Evolutionary conservation across 30 jellyfish, hydroid and myxozoan species (phyloP).

Genomic region (Pseudorhiza aurosa): DNA sequence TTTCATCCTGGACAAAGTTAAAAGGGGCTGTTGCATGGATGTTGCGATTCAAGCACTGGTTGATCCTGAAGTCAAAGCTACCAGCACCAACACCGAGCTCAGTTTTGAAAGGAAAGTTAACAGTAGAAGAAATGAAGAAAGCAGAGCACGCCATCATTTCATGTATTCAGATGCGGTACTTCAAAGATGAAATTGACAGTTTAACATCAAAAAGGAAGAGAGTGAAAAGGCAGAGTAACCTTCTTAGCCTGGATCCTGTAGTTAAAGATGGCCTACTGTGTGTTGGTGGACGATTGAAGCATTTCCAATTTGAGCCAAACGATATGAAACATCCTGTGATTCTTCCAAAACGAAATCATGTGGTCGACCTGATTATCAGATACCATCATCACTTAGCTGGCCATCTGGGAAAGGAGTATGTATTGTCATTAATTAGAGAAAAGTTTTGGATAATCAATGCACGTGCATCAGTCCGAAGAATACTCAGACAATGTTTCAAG

Average conservation of each 20-base stretch:
- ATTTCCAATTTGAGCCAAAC: background rate
- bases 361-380: slow-evolving; percentile 11
- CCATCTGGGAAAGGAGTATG: background rate
- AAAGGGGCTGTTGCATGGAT: slow-evolving; percentile 56
- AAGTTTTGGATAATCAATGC: slow-evolving; percentile 55
- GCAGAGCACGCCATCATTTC: slow-evolving; percentile 30
- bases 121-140: slow-evolving; percentile 33
- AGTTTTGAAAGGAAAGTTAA: background rate
- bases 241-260: background rate
- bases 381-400: background rate
- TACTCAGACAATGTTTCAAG: slow-evolving; percentile 5
- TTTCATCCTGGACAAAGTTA: slow-evolving; percentile 24
- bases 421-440: slow-evolving; percentile 10
- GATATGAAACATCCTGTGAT: slow-evolving; percentile 16
- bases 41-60: slow-evolving; percentile 45
- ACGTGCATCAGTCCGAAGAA: slow-evolving; percentile 22
- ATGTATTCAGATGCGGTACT: no score
- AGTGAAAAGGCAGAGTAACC: background rate
- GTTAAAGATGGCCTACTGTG: background rate
- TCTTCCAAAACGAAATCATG: slow-evolving; percentile 13
- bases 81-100: background rate
- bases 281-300: slow-evolving; percentile 17
- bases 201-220: no score
- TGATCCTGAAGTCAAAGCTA: slow-evolving; percentile 4
- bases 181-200: slow-evolving; percentile 35